phyloP scores from a whole-genome alignment of 2,113 vertebrate genomes.

The Progne subis region DNA sequence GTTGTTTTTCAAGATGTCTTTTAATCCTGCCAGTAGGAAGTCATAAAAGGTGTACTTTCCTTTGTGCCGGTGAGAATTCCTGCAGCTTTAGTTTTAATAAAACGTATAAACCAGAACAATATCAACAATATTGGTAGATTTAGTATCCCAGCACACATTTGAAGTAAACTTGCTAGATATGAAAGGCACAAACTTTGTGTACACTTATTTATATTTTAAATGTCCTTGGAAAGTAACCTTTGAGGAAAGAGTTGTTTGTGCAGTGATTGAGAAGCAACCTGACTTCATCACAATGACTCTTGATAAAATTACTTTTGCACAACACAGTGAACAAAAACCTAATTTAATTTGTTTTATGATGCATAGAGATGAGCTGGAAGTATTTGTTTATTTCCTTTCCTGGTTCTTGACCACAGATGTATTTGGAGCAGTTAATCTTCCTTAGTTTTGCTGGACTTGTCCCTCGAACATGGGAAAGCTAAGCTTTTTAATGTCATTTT shows the following conservation, averaged over 20 bases:
- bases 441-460: not conserved
- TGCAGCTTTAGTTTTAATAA: slow-evolving; percentile 2
- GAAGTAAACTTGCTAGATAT: not conserved
- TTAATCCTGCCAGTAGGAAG: not conserved
- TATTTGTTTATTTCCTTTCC: slow-evolving; percentile 17
- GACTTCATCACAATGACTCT: slow-evolving; percentile 5
- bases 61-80: not conserved
- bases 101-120: not conserved
- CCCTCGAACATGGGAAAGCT: not conserved
- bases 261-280: slow-evolving; percentile 25
- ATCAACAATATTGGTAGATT: not conserved
- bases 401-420: not conserved
- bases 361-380: slow-evolving; percentile 45
- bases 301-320: slow-evolving; percentile 44
- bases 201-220: not conserved
- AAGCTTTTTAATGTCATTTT: not conserved
- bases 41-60: not conserved
- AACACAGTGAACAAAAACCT: slow-evolving; percentile 42
- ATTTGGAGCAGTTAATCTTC: not conserved
- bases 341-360: slow-evolving; percentile 59
- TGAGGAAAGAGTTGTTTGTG: slow-evolving; percentile 1
- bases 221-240: slow-evolving; percentile 39
- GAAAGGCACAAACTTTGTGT: not conserved
- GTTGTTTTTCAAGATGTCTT: not conserved
- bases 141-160: not conserved